These are phyloP conservation scores for Drosophila asahinai DNA, from an alignment of 1,140 invertebrate species.

Conservation along the genomic window DNA sequence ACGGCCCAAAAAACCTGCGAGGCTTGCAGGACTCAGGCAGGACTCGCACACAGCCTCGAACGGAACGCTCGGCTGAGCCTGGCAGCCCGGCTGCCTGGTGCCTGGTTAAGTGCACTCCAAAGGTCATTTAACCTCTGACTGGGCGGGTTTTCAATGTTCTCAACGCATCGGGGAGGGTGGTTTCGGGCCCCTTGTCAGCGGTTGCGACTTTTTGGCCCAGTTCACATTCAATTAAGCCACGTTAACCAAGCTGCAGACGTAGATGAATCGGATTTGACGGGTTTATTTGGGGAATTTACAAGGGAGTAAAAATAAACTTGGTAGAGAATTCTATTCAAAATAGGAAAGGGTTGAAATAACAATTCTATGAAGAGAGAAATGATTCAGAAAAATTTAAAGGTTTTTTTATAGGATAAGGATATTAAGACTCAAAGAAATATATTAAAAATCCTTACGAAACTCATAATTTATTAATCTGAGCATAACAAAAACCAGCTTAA, in stretches of 20 bases:
- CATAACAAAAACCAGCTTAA: background rate
- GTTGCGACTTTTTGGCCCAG: slow-evolving; percentile 42
- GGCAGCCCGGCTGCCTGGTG: slow-evolving; percentile 4
- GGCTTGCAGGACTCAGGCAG: slow-evolving; percentile 37
- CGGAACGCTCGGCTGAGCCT: slow-evolving; percentile 35
- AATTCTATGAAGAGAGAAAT: background rate
- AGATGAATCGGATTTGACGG: background rate
- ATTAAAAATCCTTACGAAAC: too few species aligned
- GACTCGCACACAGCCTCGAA: slow-evolving; percentile 40
- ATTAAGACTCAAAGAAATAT: too few species aligned
- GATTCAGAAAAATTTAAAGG: too few species aligned
- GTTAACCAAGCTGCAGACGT: slow-evolving; percentile 28
- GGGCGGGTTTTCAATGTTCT: slow-evolving; percentile 42
- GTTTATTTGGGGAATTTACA: background rate
- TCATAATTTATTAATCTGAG: background rate
- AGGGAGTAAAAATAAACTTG: background rate
- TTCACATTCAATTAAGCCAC: slow-evolving; percentile 51
- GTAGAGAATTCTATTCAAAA: background rate
- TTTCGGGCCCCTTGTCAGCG: slow-evolving; percentile 6
- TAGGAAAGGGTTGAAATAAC: background rate
- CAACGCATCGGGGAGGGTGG: slow-evolving; percentile 15
- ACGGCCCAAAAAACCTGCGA: slow-evolving; percentile 54
- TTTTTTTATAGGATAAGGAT: too few species aligned
- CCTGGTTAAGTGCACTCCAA: slow-evolving; percentile 42
- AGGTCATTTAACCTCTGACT: slow-evolving; percentile 52